phyloP scores from a whole-genome alignment of 2,888 invertebrate species.

The Hedychridium roseum region DNA sequence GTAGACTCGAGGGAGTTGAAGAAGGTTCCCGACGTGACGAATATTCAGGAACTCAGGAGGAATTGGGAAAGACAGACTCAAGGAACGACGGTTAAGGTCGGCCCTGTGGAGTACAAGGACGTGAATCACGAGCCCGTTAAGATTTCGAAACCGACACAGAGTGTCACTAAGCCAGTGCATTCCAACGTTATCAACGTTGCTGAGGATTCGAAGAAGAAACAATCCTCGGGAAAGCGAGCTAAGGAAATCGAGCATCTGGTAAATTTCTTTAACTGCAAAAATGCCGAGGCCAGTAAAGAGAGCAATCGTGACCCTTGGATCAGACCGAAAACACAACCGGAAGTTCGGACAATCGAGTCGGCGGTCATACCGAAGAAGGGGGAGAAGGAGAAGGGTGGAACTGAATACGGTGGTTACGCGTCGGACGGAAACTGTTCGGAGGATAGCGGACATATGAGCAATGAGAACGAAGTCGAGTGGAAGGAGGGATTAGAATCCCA shows the following conservation, averaged over 20 bases:
- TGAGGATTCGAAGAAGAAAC: slow-evolving; percentile 9
- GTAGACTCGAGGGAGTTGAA: background rate
- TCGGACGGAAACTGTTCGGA: slow-evolving; percentile 76
- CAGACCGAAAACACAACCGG: slow-evolving; percentile 30
- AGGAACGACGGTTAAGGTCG: slow-evolving; percentile 3
- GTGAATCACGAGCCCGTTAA: background rate
- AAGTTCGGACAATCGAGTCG: slow-evolving; percentile 25
- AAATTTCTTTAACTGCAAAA: slow-evolving; percentile 61
- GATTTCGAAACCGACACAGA: background rate
- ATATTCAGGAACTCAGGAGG: slow-evolving; percentile 51
- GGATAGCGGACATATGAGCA: slow-evolving; percentile 84
- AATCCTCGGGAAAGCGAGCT: slow-evolving; percentile 37
- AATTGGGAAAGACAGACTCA: slow-evolving; percentile 56
- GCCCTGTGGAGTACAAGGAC: background rate
- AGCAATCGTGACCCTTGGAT: slow-evolving; percentile 40
- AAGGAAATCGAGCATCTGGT: slow-evolving; percentile 59
- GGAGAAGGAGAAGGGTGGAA: slow-evolving; percentile 16
- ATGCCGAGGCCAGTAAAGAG: slow-evolving; percentile 41
- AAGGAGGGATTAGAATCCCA: slow-evolving; percentile 50
- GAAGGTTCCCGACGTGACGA: slow-evolving; percentile 13
- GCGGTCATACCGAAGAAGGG: slow-evolving; percentile 44
- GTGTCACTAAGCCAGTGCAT: background rate
- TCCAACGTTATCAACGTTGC: background rate
- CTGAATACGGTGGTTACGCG: slow-evolving; percentile 55
- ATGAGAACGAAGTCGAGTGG: slow-evolving; percentile 69